These are phyloP conservation scores for Andrena fulva DNA, from an alignment of 2,888 invertebrate species.

Conservation along the genomic window DNA sequence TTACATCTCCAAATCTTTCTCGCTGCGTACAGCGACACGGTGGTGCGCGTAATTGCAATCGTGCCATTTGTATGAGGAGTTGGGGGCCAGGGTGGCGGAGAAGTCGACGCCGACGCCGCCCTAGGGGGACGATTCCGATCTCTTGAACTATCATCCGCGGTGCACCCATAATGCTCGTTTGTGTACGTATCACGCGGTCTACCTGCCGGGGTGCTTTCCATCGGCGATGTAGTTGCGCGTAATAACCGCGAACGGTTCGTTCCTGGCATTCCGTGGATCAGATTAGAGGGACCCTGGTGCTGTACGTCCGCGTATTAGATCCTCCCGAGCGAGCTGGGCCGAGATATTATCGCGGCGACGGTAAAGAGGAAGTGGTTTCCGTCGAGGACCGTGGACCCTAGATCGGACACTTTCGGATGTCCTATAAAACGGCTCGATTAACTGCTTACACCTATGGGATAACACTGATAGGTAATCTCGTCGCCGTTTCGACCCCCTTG, in stretches of 20 bases:
- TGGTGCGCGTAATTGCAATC: slow-evolving; percentile 45
- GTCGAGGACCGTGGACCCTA: slow-evolving; percentile 37
- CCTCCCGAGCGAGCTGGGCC: slow-evolving; percentile 66
- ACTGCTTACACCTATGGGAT: slow-evolving; percentile 61
- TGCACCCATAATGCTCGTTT: slow-evolving; percentile 59
- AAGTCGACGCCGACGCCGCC: slow-evolving; percentile 46
- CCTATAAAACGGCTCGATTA: slow-evolving; percentile 69
- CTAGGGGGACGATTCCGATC: slow-evolving; percentile 78
- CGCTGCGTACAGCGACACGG: neutral
- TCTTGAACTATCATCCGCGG: slow-evolving; percentile 73
- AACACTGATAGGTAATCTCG: slow-evolving; percentile 42
- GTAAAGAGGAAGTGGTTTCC: slow-evolving; percentile 68
- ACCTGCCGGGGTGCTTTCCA: slow-evolving; percentile 49
- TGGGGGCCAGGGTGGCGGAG: slow-evolving; percentile 47
- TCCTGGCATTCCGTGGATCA: slow-evolving; percentile 75
- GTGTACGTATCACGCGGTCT: slow-evolving; percentile 45
- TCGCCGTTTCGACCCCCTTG: slow-evolving; percentile 26
- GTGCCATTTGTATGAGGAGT: slow-evolving; percentile 54
- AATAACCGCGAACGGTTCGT: slow-evolving; percentile 77
- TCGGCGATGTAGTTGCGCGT: slow-evolving; percentile 68
- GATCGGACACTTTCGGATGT: slow-evolving; percentile 64
- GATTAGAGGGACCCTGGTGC: slow-evolving; percentile 72
- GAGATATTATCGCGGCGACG: slow-evolving; percentile 67
- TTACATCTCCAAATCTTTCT: neutral
- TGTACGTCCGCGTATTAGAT: slow-evolving; percentile 73